Base-by-base conservation (phyloP, 1,140 invertebrate genomes). In the Chymomyza costata region DNA sequence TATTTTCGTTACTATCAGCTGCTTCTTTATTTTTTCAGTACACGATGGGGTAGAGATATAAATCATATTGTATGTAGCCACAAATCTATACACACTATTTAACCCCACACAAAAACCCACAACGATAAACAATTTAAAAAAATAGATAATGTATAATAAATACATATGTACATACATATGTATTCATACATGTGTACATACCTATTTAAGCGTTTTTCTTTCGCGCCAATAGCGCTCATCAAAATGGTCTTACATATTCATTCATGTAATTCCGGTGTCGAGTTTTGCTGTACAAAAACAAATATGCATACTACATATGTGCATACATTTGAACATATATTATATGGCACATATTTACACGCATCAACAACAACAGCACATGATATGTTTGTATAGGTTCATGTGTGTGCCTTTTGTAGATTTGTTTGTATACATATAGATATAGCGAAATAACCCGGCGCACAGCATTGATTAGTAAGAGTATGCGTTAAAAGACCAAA, bases 371-470 rank as follows among this genome's bases (percentile, higher is more conserved):
- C 17, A 35, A 14, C 32, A 46, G 44, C 45, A 35, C 53, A 58
- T 44, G 10, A 28, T 28, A 28, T 28, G 10, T 10, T 6, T 28
- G 44, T 51, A 50, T 60, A 67, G 60, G 46, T 66, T 54, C 64
- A 66, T 63, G 60, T 80, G 73, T 67, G 74, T 53, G 67, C 61
- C 73, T 78, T 80, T 80, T 80, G 73, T 81, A 81, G 73, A 80
- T 80, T 80, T 80, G 73, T 80, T 80, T 81, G 73, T 80, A 74
- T 80, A 80, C 73, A 80, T 80, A 80, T 80, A 80, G 73, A 80
- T 80, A 80, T 80, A 80, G 73, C 74, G 52, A 80, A 80, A 81
- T 45, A 63, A 80, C 53, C 73, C 76, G 73, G 73, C 73, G 73
- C 68, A 59, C 73, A 80, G 73, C 74, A 81, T 73, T 80, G 74